Base-by-base conservation (phyloP, 1,140 invertebrate genomes). In the Ladona fulva region DNA sequence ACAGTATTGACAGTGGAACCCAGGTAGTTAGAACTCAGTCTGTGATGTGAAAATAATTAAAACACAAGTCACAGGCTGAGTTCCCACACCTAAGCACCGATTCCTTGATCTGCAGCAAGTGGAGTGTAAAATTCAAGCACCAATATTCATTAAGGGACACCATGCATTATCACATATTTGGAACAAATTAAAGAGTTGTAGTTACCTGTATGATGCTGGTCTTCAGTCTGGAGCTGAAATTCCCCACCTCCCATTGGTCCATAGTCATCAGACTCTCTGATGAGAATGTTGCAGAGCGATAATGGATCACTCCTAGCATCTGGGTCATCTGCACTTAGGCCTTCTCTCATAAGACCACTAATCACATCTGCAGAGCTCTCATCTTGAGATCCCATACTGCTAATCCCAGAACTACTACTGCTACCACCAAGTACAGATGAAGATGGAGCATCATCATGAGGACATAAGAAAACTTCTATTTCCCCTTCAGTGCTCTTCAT, bases 391-490 rank as follows among this genome's bases (percentile, higher is more conserved):
- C 52, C 52, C 52, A 66, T 66, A 12, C 52, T 66, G n/a, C 52
- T 66, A 12, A 66, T 22, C 14, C 52, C 52, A 77, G 89, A 83
- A 78, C 83, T 83, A 78, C 83, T 83, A 59, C 81, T 81, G 6
- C 24, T 74, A 76, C 74, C 77, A 80, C 3, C 52, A 66, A 16
- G 16, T 19, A 12, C 16, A 66, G 52, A 66, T 66, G 52, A 66
- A 66, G 16, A 19, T 5, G 52, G 14, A 12, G n/a, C 12, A 19
- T 66, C 52, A 83, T 90, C 90, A 81, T 96, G 94, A 44, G 94
- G 94, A 88, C 95, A 97, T 75, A 97, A 88, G 86, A 94, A 96
- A 37, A 97, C 95, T 86, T 97, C 96, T 79, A 98, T 97, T 84
- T 97, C 94, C 37, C 93, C 95, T 75, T 90, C 91, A 79, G 91